Percentiles rank a stretch among this genome's conserved stretches.
These are phyloP conservation scores for Tenthredo mesomela DNA, from an alignment of 2,888 invertebrate genomes.

Conservation along the genomic window DNA sequence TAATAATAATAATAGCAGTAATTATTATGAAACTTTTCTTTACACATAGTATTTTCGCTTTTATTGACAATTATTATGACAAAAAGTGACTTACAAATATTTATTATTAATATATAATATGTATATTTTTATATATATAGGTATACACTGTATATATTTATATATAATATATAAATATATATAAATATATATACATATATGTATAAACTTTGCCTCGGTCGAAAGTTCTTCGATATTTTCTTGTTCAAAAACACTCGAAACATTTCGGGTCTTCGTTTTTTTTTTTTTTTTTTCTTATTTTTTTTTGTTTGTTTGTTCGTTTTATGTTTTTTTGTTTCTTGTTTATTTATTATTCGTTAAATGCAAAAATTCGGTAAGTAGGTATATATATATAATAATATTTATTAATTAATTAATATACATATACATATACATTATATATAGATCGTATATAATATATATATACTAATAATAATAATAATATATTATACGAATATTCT, in stretches of 20 bases:
- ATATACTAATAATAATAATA: not conserved
- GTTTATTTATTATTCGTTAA: not conserved
- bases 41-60: constrained; percentile 66
- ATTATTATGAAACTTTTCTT: constrained; percentile 50
- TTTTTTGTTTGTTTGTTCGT: not conserved
- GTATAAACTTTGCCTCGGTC: too few species aligned
- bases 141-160: constrained; percentile 2
- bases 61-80: constrained; percentile 73
- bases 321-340: not conserved
- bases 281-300: not conserved
- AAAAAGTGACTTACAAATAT: constrained; percentile 72
- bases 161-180: not conserved
- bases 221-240: not conserved
- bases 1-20: constrained; percentile 25
- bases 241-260: constrained; percentile 7
- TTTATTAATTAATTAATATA: not conserved
- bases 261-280: too few species aligned
- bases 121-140: not conserved
- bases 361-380: not conserved
- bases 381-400: not conserved
- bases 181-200: too few species aligned
- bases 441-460: not conserved
- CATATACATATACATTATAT: not conserved
- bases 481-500: constrained; percentile 52
- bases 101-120: constrained; percentile 47